Evolutionary conservation across 2,797 vertebrate species (phyloP).

Genomic region (Semaprochilodus insignis): DNA sequence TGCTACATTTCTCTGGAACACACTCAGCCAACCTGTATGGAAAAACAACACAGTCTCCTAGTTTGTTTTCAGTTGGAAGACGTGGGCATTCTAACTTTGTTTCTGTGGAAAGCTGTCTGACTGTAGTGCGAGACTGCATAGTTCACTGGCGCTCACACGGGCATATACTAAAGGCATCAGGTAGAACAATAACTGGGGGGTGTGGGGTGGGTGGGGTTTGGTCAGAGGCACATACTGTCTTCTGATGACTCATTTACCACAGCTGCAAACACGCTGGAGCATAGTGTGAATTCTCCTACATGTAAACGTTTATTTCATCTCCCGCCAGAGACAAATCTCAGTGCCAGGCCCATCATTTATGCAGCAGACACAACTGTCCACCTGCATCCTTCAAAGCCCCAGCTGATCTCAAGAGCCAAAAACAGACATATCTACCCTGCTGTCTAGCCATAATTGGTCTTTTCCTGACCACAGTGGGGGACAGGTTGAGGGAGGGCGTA

Average conservation of each 20-base stretch:
- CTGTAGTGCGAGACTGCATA: too few species aligned
- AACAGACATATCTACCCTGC: conserved; percentile 17
- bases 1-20: too few species aligned
- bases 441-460: conserved; percentile 43
- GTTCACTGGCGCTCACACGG: not conserved
- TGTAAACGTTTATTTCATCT: conserved; percentile 8
- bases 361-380: conserved; percentile 31
- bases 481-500: conserved; percentile 4
- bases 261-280: not conserved
- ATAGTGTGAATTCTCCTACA: conserved; percentile 5
- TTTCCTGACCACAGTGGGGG: conserved; percentile 23
- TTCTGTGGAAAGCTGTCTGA: too few species aligned
- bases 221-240: not conserved
- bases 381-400: conserved; percentile 37
- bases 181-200: not conserved
- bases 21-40: too few species aligned
- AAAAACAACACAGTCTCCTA: too few species aligned
- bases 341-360: conserved; percentile 25
- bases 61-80: too few species aligned
- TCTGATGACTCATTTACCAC: not conserved
- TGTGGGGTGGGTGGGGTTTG: too few species aligned
- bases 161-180: not conserved
- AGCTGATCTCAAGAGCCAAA: conserved; percentile 27
- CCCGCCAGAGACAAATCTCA: not conserved
- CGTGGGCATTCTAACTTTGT: too few species aligned